Conservation (phyloP, 2,113 vertebrate species). For the Phyllostomus discolor region DNA sequence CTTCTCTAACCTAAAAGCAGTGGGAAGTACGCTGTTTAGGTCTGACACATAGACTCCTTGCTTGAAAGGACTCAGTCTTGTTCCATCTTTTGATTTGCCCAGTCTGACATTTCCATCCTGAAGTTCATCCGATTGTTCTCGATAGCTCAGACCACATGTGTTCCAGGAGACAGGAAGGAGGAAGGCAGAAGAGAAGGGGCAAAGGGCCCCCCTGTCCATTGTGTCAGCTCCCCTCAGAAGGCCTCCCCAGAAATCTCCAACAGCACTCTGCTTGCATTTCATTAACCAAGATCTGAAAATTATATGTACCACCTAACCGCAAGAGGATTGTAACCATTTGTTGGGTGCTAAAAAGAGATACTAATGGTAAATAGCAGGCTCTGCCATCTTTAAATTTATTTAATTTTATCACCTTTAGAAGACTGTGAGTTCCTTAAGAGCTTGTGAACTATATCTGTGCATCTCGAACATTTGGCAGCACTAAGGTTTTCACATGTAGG, state of each 20-base stretch:
- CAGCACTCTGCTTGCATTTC: not conserved
- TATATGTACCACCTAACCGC: not conserved
- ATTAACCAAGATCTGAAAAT: not conserved
- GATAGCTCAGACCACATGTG: not conserved
- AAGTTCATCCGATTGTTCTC: not conserved
- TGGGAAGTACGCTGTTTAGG: not conserved
- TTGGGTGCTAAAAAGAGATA: not conserved
- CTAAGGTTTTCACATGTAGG: not conserved
- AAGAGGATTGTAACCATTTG: not conserved
- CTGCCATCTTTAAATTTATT: not conserved
- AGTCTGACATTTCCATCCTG: not conserved
- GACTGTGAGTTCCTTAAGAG: not conserved
- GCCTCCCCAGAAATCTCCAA: not conserved
- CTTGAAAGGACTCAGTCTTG: not conserved
- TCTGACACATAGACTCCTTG: not conserved
- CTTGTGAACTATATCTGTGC: not conserved
- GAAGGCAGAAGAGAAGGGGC: not conserved
- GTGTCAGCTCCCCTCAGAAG: not conserved
- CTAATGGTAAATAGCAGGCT: not conserved
- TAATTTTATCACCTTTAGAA: not conserved
- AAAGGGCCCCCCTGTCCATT: not conserved
- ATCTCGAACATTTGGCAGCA: not conserved
- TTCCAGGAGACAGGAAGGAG: not conserved
- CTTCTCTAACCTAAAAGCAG: not conserved
- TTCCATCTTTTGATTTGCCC: not conserved